A percentile compares a stretch with the other conserved stretches of the same genome.
These are phyloP conservation scores for Pollenia griseotomentosa DNA, from an alignment of 2,888 invertebrate genomes.

Conservation along the genomic window DNA sequence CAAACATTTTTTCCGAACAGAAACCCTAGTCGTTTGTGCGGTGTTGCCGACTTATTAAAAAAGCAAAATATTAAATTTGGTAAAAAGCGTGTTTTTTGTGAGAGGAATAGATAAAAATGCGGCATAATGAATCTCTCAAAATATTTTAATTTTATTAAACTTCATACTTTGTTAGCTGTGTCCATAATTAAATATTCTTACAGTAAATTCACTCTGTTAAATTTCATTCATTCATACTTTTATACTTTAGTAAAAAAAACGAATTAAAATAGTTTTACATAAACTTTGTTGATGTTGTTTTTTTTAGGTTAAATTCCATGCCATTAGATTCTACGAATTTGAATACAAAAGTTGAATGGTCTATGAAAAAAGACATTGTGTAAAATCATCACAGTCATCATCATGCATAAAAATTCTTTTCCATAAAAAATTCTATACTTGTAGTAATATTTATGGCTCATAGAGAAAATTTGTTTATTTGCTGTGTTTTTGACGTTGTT, in stretches of 20 bases:
- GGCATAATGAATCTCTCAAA: too few relatives aligned
- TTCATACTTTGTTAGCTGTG: too few relatives aligned
- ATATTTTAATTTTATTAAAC: too few relatives aligned
- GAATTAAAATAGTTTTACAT: slow-evolving; percentile 37
- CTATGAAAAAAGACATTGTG: slow-evolving; percentile 39
- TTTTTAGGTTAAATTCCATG: slow-evolving; percentile 53
- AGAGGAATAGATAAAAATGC: too few relatives aligned
- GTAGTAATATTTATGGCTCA: not conserved
- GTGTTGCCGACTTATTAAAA: too few relatives aligned
- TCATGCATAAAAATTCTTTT: slow-evolving; percentile 11
- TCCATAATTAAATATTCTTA: not conserved
- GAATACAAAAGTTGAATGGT: slow-evolving; percentile 59
- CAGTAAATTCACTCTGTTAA: slow-evolving; percentile 8
- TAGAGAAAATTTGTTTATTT: slow-evolving; percentile 18
- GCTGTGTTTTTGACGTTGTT: not conserved
- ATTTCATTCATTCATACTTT: slow-evolving; percentile 26
- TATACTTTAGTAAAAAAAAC: slow-evolving; percentile 15
- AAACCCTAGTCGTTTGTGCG: too few relatives aligned
- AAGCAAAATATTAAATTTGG: too few relatives aligned
- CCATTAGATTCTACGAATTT: slow-evolving; percentile 20
- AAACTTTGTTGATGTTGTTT: slow-evolving; percentile 7
- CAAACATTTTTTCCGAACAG: too few relatives aligned
- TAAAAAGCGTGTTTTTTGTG: too few relatives aligned
- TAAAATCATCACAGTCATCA: slow-evolving; percentile 23
- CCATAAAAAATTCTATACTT: slow-evolving; percentile 19